These are phyloP conservation scores for Gastrophysa polygoni DNA, from an alignment of 2,888 invertebrate genomes.

Conservation along the genomic window DNA sequence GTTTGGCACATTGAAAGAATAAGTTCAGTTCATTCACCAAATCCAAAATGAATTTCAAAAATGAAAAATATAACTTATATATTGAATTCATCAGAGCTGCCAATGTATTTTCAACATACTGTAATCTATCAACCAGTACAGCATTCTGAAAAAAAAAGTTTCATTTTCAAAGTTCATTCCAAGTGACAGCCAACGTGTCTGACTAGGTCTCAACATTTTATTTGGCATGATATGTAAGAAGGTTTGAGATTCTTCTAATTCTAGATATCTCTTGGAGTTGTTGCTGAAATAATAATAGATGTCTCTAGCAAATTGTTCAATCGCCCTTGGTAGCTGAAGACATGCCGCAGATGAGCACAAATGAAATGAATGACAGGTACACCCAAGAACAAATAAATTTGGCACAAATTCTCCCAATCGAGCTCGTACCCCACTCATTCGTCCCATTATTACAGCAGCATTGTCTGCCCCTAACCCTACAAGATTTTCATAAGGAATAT, in stretches of 20 bases:
- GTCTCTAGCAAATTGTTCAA: too few relatives aligned
- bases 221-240: slow-evolving; percentile 20
- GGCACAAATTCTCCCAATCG: too few relatives aligned
- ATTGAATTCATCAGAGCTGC: slow-evolving; percentile 11
- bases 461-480: too few relatives aligned
- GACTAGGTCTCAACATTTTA: too few relatives aligned
- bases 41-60: slow-evolving; percentile 17
- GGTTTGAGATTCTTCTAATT: slow-evolving; percentile 17
- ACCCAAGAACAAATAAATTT: too few relatives aligned
- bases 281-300: slow-evolving; percentile 21
- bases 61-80: slow-evolving; percentile 17
- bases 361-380: too few relatives aligned
- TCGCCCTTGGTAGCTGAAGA: too few relatives aligned
- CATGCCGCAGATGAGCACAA: too few relatives aligned
- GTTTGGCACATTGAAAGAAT: slow-evolving; percentile 17
- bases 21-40: slow-evolving; percentile 15
- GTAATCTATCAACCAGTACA: slow-evolving; percentile 11
- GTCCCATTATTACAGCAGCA: too few relatives aligned
- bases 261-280: slow-evolving; percentile 13
- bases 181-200: too few relatives aligned
- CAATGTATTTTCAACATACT: slow-evolving; percentile 2
- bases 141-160: slow-evolving; percentile 14
- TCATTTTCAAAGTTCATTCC: slow-evolving; percentile 11
- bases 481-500: too few relatives aligned
- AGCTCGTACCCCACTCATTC: too few relatives aligned